Base-by-base conservation (phyloP, 2,797 vertebrate genomes). In the Rhabdomys pumilio region DNA sequence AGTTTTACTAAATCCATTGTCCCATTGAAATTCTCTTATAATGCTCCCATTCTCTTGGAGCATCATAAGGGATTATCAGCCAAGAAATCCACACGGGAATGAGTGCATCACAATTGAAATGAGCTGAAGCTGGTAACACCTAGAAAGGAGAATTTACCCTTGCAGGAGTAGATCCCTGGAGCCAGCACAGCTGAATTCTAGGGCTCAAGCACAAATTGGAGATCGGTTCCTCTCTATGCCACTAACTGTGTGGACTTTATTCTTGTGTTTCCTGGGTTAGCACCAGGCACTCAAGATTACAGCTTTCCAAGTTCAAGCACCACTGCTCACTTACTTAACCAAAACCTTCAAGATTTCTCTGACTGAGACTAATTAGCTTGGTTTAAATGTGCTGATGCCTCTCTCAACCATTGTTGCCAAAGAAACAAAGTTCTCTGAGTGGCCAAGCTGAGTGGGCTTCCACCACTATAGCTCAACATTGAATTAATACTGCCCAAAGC, bases 31-130 rank as follows among this genome's bases (percentile, higher is more conserved):
- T 38, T 38, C 38, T 38, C 38, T 38, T 38, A 38, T 38, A 38
- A 38, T 38, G 38, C 38, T 38, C 38, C 38, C 31, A 50, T 94
- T 83, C 73, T 89, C 31, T 90, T 80, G 34, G 61, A 89, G 20
- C 6, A 76, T 77, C 76, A 19, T 80, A 44, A 1, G 63, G 65
- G 53, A 83, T 44, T 83, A 53, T 72, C 67, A 93, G 20, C 47
- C 72, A 92, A 88, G 44, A 94, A 95, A 69, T 63, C 17, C 47
- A 87, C 38, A 31, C 1, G 53, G 84, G 81, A 93, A 69, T 92
- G 8, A 91, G 53, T 63, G 24, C 3, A 34, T 63, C 59, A 69
- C 47, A 34, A 80, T 5, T 24, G 22, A 1, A 1, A 15, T 73
- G n/a, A 82, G 84, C 29, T 53, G 14, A 79, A 80, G 94, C 7